A percentile compares a stretch with the other conserved stretches of the same genome.
These are phyloP conservation scores for Hippocampus mohnikei DNA, from an alignment of 2,113 vertebrate genomes.

Conservation along the genomic window DNA sequence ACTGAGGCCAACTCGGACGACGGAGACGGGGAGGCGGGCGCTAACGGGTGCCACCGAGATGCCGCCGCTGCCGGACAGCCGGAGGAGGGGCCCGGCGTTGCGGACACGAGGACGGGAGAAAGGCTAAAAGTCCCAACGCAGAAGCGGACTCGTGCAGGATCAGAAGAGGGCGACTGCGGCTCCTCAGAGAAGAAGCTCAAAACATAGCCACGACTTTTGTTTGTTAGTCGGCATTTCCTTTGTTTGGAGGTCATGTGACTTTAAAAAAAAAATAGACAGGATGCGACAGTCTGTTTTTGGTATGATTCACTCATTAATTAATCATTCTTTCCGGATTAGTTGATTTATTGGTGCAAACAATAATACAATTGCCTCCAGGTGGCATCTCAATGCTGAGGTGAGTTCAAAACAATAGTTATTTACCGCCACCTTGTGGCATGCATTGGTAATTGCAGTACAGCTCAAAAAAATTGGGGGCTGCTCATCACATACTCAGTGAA, in stretches of 20 bases:
- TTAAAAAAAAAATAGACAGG: neutral
- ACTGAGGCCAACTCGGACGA: slow-evolving; percentile 39
- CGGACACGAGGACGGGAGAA: slow-evolving; percentile 43
- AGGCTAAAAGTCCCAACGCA: slow-evolving; percentile 47
- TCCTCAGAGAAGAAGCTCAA: slow-evolving; percentile 82
- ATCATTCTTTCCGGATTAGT: neutral
- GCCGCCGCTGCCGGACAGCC: slow-evolving; percentile 43
- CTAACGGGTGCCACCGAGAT: slow-evolving; percentile 58
- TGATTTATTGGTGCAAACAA: no score
- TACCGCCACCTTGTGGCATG: no score
- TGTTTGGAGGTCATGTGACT: neutral
- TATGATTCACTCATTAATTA: neutral
- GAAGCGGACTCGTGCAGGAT: slow-evolving; percentile 84
- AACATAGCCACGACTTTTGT: neutral
- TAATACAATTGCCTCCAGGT: no score
- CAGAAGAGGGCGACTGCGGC: slow-evolving; percentile 60
- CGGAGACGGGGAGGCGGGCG: slow-evolving; percentile 23
- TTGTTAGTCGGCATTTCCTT: neutral
- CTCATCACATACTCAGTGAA: no score
- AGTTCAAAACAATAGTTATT: neutral
- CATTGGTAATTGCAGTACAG: no score
- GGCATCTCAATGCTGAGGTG: neutral
- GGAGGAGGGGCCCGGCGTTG: slow-evolving; percentile 36
- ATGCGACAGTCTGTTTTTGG: neutral
- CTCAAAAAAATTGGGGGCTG: no score